Evolutionary conservation across 2,797 vertebrate species (phyloP), one percentile per base, ranked within the genome.

Genomic region (Cuniculus paca): DNA sequence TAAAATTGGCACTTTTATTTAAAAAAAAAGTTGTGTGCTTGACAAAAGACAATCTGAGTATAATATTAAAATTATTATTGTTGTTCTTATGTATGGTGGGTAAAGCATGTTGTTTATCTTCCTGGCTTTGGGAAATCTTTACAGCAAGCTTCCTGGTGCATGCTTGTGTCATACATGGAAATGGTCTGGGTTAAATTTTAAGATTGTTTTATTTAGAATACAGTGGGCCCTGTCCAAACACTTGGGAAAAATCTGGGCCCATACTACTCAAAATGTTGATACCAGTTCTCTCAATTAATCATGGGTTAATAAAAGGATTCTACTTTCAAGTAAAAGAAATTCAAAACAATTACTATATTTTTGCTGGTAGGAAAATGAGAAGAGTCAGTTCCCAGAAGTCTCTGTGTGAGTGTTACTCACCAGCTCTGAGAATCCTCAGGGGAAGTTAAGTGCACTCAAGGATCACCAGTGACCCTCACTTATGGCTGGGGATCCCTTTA

Each of bases 241-340:
- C 22, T 12, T 78, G 2, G 45, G 19, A 70, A 54, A 83, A 74
- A 77, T 58, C 28, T 75, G 17, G 52, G n/a, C 12, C 34, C 8
- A 1, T 45, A 84, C 7, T 56, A 60, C 8, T n/a, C 36, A 68
- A 42, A 48, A 81, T 88, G 68, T 56, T 91, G 56, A 79, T 39
- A 75, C 13, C 17, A 56, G 22, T 86, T 87, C 8, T 94, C 48
- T 91, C n/a, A 75, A 16, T 92, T 50, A 60, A 48, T 22, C 10
- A 5, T 72, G 13, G 17, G 78, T 88, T 56, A 74, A 56, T 60
- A 28, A 28, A 72, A 95, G n/a, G 50, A 83, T 63, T 16, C 48
- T 68, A 6, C 68, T 88, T 78, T 85, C 24, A 88, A 91, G 86
- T 39, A 79, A 79, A 96, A 85, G 39, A 79, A 87, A 60, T 0